Base-by-base conservation (phyloP, 2,113 vertebrate species). In the Eubucco bourcierii region DNA sequence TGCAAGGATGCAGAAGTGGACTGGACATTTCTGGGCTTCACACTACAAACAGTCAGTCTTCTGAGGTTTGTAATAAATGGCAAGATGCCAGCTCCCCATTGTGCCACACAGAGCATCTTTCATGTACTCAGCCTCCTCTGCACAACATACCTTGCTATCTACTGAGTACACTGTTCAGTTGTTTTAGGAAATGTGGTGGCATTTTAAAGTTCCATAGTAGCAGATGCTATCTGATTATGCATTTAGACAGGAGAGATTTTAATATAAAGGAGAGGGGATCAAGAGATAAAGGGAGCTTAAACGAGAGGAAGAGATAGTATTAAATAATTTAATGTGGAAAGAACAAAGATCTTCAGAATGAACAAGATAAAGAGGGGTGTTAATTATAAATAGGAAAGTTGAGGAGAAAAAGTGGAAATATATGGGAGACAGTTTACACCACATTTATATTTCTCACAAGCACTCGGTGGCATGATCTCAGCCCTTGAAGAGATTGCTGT, bases 341-440 rank as follows among this genome's bases (percentile, higher is more conserved):
- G 91, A 96, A 95, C 95, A 95, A 96, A 96, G 95, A 89, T 94
- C 93, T 78, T 94, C 88, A 78, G 79, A 87, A 95, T 84, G 95
- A 96, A 80, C 89, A 91, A 95, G 96, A 97, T 96, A 95, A 97
- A 97, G 95, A 88, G 95, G 86, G 88, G 52, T 97, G 95, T 95
- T 96, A 96, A 96, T 96, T 96, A 96, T 95, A 93, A 96, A 96
- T 95, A 94, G 89, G 95, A 83, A 91, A 95, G 75, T 93, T 95
- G 93, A 96, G 65, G 73, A 95, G 95, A 85, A 86, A 96, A 97
- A 96, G 93, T 97, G 95, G 91, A 95, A 94, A 93, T 94, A 88
- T 95, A 94, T 93, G 90, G 82, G 88, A 95, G 88, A 84, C 67
- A 7, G 92, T 95, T 97, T 97, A 93, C 93, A 96, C 80, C 65